phyloP scores from a whole-genome alignment of 2,888 invertebrate genomes.

The Cryptocheilus praepositus region DNA sequence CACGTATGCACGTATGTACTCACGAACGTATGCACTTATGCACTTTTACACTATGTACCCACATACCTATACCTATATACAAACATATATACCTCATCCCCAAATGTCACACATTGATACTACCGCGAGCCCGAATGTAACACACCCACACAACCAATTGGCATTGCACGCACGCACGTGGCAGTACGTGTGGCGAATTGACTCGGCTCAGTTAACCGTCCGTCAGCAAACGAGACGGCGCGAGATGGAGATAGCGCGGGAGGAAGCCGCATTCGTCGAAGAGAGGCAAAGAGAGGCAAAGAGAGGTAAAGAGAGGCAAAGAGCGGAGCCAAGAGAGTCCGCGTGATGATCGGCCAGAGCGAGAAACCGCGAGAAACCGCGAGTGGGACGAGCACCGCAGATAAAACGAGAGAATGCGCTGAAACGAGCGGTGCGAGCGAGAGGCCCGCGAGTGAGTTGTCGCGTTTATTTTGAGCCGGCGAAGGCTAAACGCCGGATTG shows the following conservation, averaged over 20 bases:
- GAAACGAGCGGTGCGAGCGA: neutral
- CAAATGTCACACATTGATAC: too few species aligned
- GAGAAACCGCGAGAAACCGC: too few species aligned
- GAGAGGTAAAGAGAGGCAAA: neutral
- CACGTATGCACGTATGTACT: too few species aligned
- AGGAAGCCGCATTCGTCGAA: neutral
- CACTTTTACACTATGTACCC: too few species aligned
- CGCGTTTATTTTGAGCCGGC: constrained; percentile 68
- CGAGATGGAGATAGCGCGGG: constrained; percentile 21
- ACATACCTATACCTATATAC: too few species aligned
- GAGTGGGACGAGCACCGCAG: too few species aligned
- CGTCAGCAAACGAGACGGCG: constrained; percentile 34
- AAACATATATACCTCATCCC: too few species aligned
- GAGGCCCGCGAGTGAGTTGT: constrained; percentile 32
- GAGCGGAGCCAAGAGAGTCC: neutral
- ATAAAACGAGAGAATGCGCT: neutral
- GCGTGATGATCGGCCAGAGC: neutral
- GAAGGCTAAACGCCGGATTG: constrained; percentile 65
- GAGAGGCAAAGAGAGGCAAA: neutral
- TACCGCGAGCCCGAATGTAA: too few species aligned
- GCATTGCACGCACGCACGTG: constrained; percentile 26
- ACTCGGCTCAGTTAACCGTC: constrained; percentile 40
- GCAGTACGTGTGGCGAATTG: constrained; percentile 36
- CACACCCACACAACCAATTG: too few species aligned
- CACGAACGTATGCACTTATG: too few species aligned